A percentile compares a stretch with the other conserved stretches of the same genome.
Conservation (phyloP, 1,140 invertebrate genomes). For the Ceratina australensis region DNA sequence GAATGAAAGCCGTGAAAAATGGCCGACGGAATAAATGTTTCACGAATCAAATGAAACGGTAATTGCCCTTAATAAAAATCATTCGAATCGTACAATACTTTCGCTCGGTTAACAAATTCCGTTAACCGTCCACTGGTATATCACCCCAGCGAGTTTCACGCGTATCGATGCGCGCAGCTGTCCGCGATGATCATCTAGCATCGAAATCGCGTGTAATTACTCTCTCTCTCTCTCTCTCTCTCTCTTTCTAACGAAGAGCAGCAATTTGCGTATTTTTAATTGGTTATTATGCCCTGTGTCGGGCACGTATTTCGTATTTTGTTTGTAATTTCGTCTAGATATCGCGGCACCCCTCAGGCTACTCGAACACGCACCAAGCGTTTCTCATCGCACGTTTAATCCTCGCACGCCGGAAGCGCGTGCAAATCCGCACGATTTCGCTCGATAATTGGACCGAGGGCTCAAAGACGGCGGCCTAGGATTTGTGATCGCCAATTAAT, state of each 20-base stretch:
- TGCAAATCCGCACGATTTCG: conserved; percentile 7
- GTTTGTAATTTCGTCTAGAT: conserved; percentile 55
- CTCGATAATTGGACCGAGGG: conserved; percentile 20
- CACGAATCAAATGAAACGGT: not conserved
- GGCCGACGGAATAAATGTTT: no score
- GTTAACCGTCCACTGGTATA: not conserved
- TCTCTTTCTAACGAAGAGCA: conserved; percentile 19
- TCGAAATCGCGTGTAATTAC: conserved; percentile 33
- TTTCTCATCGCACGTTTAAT: not conserved
- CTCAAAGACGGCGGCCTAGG: conserved; percentile 1
- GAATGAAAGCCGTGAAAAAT: no score
- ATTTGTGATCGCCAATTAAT: conserved; percentile 45
- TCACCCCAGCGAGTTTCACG: not conserved
- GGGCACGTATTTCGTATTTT: conserved; percentile 53
- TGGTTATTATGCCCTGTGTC: conserved; percentile 57
- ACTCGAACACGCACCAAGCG: no score
- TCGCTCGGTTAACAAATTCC: not conserved
- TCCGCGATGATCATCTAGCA: not conserved
- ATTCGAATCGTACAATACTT: not conserved
- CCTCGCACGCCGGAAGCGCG: conserved; percentile 20
- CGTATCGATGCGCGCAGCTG: not conserved
- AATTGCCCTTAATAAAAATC: not conserved
- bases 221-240: not conserved
- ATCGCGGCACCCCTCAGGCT: not conserved
- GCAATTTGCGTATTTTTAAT: conserved; percentile 64